A percentile compares a stretch with the other conserved stretches of the same genome.
Evolutionary conservation across 1,140 invertebrate species (phyloP).

Genomic region (Scaptodrosophila lebanonensis): DNA sequence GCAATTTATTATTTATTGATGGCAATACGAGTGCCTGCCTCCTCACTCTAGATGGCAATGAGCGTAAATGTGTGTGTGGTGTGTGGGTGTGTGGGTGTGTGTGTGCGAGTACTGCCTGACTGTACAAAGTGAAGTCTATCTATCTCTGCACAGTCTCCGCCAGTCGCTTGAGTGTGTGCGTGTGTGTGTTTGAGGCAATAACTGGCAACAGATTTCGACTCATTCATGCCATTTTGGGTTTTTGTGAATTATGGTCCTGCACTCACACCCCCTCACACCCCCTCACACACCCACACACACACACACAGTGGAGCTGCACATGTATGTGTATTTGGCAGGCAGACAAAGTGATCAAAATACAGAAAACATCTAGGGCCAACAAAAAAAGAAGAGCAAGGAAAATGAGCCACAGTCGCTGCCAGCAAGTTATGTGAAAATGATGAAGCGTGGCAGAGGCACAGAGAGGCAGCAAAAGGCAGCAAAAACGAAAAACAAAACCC

Average conservation of each 20-base stretch:
- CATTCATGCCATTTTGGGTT: conserved; percentile 22
- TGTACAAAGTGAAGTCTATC: conserved; percentile 33
- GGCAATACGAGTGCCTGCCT: conserved; percentile 18
- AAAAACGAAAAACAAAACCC: too few species aligned
- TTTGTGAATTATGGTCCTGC: conserved; percentile 10
- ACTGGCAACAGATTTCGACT: conserved; percentile 41
- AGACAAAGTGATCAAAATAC: background rate
- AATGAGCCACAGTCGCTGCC: background rate
- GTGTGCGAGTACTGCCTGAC: background rate
- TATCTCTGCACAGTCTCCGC: conserved; percentile 25
- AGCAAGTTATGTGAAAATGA: conserved; percentile 50
- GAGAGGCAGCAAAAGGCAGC: too few species aligned
- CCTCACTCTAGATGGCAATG: too few species aligned
- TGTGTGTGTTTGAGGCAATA: conserved; percentile 25
- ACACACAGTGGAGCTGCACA: conserved; percentile 5
- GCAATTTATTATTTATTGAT: conserved; percentile 74
- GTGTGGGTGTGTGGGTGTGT: background rate
- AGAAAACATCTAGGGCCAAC: conserved; percentile 15
- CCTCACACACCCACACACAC: too few species aligned
- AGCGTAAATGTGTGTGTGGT: background rate
- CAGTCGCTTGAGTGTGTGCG: conserved; percentile 15
- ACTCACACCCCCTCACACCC: too few species aligned
- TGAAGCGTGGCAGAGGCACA: conserved; percentile 40
- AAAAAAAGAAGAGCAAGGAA: conserved; percentile 10
- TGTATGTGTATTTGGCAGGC: conserved; percentile 2